Evolutionary conservation across 2,113 vertebrate genomes (phyloP).

Genomic region (Agapornis roseicollis): DNA sequence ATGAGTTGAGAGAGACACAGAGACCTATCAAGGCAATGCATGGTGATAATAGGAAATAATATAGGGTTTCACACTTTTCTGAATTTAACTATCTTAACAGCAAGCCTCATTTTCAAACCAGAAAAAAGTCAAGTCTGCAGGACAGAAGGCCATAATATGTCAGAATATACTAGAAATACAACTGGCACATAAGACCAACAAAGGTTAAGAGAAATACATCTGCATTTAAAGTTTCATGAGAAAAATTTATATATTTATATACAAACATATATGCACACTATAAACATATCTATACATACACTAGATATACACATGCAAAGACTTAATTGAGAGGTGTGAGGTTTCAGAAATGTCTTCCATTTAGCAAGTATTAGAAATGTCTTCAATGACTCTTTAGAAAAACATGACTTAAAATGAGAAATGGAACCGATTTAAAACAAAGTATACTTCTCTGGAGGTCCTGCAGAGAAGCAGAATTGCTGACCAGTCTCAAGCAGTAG

Average conservation of each 20-base stretch:
- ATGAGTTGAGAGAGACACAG: background rate
- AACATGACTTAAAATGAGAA: background rate
- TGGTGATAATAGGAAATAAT: background rate
- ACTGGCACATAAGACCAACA: background rate
- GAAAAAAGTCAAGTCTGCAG: background rate
- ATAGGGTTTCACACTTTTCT: background rate
- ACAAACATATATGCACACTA: rapidly evolving
- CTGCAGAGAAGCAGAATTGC: background rate
- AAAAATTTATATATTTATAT: background rate
- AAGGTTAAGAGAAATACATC: background rate
- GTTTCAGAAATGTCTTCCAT: background rate
- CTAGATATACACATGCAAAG: background rate
- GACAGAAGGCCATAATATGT: background rate
- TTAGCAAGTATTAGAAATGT: background rate
- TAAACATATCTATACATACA: rapidly evolving
- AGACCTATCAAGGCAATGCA: background rate
- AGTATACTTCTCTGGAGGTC: background rate
- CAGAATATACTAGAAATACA: background rate
- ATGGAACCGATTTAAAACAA: background rate
- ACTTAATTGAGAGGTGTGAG: background rate
- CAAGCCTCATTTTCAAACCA: background rate
- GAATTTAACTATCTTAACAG: background rate
- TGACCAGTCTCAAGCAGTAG: background rate
- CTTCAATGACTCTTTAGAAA: background rate
- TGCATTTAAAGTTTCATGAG: background rate